Percentiles rank a stretch among this genome's conserved stretches.
These are phyloP conservation scores for Microchirus variegatus DNA, from an alignment of 2,797 vertebrate species.

Conservation along the genomic window DNA sequence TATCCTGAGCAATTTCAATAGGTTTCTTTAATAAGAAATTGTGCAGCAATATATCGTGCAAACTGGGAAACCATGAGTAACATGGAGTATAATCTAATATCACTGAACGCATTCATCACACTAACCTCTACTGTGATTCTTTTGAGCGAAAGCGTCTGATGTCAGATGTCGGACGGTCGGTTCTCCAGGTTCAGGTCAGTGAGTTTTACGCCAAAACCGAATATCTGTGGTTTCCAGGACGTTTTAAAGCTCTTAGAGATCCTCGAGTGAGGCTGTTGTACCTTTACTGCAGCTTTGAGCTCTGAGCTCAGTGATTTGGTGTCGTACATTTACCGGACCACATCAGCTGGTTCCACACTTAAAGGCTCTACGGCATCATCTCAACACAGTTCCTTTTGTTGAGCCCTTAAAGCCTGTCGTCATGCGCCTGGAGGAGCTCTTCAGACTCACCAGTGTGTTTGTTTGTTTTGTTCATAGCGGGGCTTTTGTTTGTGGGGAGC, in stretches of 20 bases:
- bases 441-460: neutral
- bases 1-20: too few relatives aligned
- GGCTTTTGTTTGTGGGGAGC: neutral
- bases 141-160: neutral
- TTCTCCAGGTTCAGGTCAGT: neutral
- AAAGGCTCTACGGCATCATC: neutral
- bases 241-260: neutral
- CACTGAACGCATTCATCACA: neutral
- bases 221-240: neutral
- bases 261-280: neutral
- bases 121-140: neutral
- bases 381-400: conserved; percentile 5
- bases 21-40: too few relatives aligned
- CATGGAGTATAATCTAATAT: too few relatives aligned
- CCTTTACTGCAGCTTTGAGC: too few relatives aligned
- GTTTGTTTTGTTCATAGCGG: conserved; percentile 2
- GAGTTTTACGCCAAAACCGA: neutral
- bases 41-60: too few relatives aligned
- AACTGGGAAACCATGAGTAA: too few relatives aligned
- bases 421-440: neutral
- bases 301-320: neutral
- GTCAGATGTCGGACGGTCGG: too few relatives aligned
- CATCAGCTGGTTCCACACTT: conserved; percentile 5
- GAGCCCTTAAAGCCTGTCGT: neutral
- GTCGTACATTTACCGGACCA: neutral